Percentiles rank a stretch among this genome's conserved stretches.
Evolutionary conservation across 2,797 vertebrate genomes (phyloP).

Genomic region (Lutjanus campechanus): DNA sequence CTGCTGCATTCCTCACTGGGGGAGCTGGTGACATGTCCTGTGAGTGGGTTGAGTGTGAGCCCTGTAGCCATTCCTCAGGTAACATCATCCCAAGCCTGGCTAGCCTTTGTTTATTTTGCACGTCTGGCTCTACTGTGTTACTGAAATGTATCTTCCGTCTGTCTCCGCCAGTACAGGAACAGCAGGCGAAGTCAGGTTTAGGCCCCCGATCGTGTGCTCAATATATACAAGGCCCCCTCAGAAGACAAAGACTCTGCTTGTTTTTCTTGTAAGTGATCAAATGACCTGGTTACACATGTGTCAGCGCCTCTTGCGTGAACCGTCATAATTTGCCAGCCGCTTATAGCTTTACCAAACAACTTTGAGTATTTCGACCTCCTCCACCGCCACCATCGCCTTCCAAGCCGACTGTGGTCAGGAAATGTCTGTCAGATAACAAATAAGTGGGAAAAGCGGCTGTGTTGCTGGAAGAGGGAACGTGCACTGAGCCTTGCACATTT

Average conservation of each 20-base stretch:
- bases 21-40: constrained; percentile 67
- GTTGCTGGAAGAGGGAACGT: constrained; percentile 32
- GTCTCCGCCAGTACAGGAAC: constrained; percentile 44
- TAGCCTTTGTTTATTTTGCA: constrained; percentile 67
- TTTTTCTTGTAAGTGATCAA: constrained; percentile 58
- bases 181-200: constrained; percentile 56
- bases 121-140: constrained; percentile 55
- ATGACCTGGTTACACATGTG: constrained; percentile 45
- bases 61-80: constrained; percentile 73
- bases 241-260: constrained; percentile 55
- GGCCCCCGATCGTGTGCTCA: constrained; percentile 27
- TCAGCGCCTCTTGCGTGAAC: constrained; percentile 62
- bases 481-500: constrained; percentile 31
- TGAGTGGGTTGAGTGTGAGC: constrained; percentile 58
- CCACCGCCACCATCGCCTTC: constrained; percentile 31
- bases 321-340: constrained; percentile 52
- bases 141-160: constrained; percentile 67
- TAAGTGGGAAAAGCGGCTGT: constrained; percentile 40
- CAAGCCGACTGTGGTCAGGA: constrained; percentile 72
- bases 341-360: constrained; percentile 59
- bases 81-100: constrained; percentile 70
- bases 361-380: constrained; percentile 53
- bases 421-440: constrained; percentile 72
- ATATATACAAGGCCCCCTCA: constrained; percentile 31
- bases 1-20: constrained; percentile 55